These are phyloP conservation scores for Canis aureus DNA, from an alignment of 2,113 vertebrate genomes.

Conservation along the genomic window DNA sequence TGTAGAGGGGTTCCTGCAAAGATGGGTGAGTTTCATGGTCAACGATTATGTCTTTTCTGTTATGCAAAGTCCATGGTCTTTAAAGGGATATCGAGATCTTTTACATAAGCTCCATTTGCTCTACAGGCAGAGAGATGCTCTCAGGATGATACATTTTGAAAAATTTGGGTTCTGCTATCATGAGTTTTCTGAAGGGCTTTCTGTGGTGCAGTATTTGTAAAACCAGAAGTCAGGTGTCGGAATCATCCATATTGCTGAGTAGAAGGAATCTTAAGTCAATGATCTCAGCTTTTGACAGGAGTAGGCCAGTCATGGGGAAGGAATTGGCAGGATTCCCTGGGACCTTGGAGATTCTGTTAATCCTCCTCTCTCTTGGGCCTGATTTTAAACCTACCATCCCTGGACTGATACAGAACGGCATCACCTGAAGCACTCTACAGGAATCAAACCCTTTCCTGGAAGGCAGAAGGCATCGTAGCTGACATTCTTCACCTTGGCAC, in stretches of 20 bases:
- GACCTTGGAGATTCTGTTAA: background rate
- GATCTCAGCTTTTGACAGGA: background rate
- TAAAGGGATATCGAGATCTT: background rate
- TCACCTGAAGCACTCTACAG: background rate
- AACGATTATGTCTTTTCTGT: background rate
- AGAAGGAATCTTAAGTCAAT: background rate
- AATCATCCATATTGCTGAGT: background rate
- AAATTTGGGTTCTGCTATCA: background rate
- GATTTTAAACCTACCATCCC: background rate
- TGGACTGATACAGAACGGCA: background rate
- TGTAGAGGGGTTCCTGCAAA: background rate
- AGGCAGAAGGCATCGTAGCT: background rate
- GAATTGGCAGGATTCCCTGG: background rate
- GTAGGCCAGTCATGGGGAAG: background rate
- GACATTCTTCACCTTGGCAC: conserved; percentile 20
- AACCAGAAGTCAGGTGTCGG: background rate
- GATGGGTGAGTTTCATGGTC: background rate
- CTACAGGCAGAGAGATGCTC: background rate
- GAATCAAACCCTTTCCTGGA: background rate
- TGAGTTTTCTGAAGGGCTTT: background rate
- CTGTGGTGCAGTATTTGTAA: background rate
- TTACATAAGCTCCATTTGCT: background rate
- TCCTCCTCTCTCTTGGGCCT: background rate
- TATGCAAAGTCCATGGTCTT: background rate
- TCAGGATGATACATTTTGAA: background rate